phyloP scores from a whole-genome alignment of 2,113 vertebrate species.

The Archocentrus centrarchus region DNA sequence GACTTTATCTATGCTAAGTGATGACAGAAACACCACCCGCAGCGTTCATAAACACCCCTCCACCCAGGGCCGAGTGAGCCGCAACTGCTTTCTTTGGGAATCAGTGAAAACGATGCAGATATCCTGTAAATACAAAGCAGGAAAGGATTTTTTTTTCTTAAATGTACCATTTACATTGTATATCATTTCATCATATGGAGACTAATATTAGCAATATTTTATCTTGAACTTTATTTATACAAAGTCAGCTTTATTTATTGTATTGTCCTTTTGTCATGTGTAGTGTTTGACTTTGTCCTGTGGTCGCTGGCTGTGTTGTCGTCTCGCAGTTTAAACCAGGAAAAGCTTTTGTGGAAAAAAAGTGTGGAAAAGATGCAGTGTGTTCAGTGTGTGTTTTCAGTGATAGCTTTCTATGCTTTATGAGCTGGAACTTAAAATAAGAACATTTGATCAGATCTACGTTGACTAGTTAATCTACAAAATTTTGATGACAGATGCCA shows the following conservation, averaged over 20 bases:
- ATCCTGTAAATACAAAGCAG: conserved; percentile 46
- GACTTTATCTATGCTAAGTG: not conserved
- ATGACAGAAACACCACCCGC: conserved; percentile 7
- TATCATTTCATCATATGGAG: conserved; percentile 43
- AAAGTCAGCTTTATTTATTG: conserved; percentile 74
- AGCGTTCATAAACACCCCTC: conserved; percentile 1
- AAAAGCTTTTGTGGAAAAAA: not conserved
- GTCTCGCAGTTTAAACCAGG: not conserved
- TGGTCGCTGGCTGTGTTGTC: not conserved
- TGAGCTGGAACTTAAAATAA: not conserved
- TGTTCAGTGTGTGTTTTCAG: not conserved
- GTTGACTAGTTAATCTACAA: not conserved
- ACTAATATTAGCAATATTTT: conserved; percentile 70
- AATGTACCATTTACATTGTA: conserved; percentile 65
- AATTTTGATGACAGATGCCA: not conserved
- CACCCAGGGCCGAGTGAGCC: conserved; percentile 14
- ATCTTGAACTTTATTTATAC: conserved; percentile 74
- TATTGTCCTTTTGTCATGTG: conserved; percentile 3
- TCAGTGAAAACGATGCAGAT: conserved; percentile 32
- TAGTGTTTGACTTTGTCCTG: conserved; percentile 1
- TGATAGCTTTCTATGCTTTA: not conserved
- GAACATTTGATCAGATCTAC: not conserved
- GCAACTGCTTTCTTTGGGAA: conserved; percentile 28
- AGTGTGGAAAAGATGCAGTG: not conserved
- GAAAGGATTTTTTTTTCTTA: conserved; percentile 34